Evolutionary conservation across 53 echinoderm and acorn worm genomes (phyloP), one percentile per base, ranked within the genome.

Genomic region (Crossaster papposus): DNA sequence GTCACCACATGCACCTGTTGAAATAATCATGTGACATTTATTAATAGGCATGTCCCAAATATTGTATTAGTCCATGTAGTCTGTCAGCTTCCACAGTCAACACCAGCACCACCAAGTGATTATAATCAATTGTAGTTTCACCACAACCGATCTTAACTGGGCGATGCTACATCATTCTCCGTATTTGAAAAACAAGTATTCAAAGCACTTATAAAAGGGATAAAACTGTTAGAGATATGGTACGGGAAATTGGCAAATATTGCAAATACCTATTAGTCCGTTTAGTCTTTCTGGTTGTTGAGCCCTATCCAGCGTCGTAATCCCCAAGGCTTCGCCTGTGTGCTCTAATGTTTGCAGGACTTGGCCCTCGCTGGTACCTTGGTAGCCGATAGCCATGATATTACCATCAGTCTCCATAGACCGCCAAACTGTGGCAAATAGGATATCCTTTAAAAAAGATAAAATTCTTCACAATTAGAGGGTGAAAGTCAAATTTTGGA

Each of bases 401-500:
- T 89, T 26, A 11, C 94, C 94, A 32, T 81, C 62, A 14, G 81
- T 2, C 30, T 85, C 81, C 11, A 70, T 70, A 4, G 89, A n/a
- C 22, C 85, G 91, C 91, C 91, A 91, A 14, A 74, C 78, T 38
- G 94, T 94, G 18, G 91, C 84, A 51, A 73, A 94, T 9, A 94
- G 82, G 68, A 55, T 33, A 29, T 85, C 89, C 94, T 94, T 77
- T 20, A 13, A 72, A 86, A 1, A 24, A 10, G 28, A 68, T 24
- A 23, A 28, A 14, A 58, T 20, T 58, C 2, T 58, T 58, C 17
- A 0, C 58, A 58, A 8, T 18, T 20, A 58, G 58, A 58, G 22
- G 17, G 58, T 58, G 22, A 58, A 11, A 62, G 23, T 9, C 7
- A 62, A 23, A 6, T n/a, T n/a, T n/a, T n/a, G n/a, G n/a, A n/a